Percentiles rank a stretch among this genome's conserved stretches.
Conservation (phyloP, 2,797 vertebrate species). For the Selene dorsalis region DNA sequence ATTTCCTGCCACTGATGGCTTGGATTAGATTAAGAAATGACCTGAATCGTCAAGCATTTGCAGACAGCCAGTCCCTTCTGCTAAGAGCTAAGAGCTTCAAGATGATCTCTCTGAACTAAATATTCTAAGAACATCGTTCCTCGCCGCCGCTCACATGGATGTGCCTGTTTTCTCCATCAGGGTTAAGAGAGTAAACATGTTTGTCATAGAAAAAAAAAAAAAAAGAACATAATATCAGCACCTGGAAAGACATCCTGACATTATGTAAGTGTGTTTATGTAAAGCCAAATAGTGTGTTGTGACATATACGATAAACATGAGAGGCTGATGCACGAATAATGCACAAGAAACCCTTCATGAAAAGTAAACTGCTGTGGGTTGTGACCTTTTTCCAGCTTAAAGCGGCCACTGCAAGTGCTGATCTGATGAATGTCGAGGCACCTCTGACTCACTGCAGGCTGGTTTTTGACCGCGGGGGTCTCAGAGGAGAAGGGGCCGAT, state of each 20-base stretch:
- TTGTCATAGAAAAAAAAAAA: slow-evolving; percentile 32
- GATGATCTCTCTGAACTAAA: slow-evolving; percentile 49
- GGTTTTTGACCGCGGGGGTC: slow-evolving; percentile 53
- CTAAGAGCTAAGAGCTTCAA: slow-evolving; percentile 51
- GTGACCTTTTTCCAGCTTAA: slow-evolving; percentile 60
- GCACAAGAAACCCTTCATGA: slow-evolving; percentile 40
- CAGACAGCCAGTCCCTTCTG: slow-evolving; percentile 14
- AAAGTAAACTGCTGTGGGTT: slow-evolving; percentile 50
- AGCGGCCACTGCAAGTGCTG: slow-evolving; percentile 56
- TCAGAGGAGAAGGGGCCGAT: slow-evolving; percentile 57
- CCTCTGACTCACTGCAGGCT: slow-evolving; percentile 67
- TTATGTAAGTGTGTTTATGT: slow-evolving; percentile 57
- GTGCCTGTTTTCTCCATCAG: slow-evolving; percentile 73
- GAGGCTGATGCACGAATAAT: slow-evolving; percentile 40
- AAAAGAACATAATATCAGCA: slow-evolving; percentile 45
- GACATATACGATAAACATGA: slow-evolving; percentile 42
- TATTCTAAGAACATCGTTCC: slow-evolving; percentile 45
- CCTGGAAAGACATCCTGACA: slow-evolving; percentile 50
- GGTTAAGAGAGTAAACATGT: slow-evolving; percentile 58
- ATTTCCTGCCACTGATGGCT: slow-evolving; percentile 41
- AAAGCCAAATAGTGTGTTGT: slow-evolving; percentile 46
- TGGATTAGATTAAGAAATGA: slow-evolving; percentile 40
- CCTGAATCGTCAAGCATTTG: slow-evolving; percentile 44
- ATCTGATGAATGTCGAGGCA: slow-evolving; percentile 68
- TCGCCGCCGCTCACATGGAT: slow-evolving; percentile 45